These are phyloP conservation scores for Cryptoblepharus egeriae DNA, from an alignment of 2,797 vertebrate species.

Conservation along the genomic window DNA sequence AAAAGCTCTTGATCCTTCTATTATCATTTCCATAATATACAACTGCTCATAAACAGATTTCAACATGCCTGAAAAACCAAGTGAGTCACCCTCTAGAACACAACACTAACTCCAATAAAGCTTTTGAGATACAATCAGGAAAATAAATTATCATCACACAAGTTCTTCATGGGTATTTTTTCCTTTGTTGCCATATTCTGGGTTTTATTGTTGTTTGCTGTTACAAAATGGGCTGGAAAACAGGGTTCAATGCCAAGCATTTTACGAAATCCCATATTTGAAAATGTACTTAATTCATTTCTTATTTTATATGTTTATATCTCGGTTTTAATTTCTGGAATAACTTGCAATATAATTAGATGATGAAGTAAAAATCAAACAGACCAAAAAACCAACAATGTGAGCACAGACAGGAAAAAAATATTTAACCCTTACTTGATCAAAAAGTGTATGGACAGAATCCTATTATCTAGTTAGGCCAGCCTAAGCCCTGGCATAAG, in stretches of 20 bases:
- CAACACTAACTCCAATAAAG: not conserved
- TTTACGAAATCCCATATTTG: not conserved
- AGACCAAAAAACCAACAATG: not conserved
- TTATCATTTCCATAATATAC: not conserved
- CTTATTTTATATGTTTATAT: not conserved
- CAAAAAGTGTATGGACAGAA: too few species aligned
- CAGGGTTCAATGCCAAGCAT: not conserved
- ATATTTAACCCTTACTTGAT: too few species aligned
- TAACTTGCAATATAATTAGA: not conserved
- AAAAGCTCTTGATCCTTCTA: conserved; percentile 24
- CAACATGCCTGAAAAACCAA: not conserved
- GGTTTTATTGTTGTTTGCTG: not conserved
- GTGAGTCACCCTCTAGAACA: not conserved
- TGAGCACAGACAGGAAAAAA: too few species aligned
- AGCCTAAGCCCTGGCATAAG: too few species aligned
- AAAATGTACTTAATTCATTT: not conserved
- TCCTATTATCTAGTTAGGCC: too few species aligned
- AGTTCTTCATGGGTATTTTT: not conserved
- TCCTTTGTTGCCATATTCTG: conserved; percentile 12
- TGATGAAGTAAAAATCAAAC: too few species aligned
- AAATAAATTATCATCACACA: not conserved
- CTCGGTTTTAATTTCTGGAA: not conserved
- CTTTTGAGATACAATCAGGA: not conserved
- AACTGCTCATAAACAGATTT: not conserved
- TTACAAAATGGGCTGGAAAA: conserved; percentile 19